Base-by-base conservation (phyloP, 1,140 invertebrate genomes). In the Calephelis virginiensis region DNA sequence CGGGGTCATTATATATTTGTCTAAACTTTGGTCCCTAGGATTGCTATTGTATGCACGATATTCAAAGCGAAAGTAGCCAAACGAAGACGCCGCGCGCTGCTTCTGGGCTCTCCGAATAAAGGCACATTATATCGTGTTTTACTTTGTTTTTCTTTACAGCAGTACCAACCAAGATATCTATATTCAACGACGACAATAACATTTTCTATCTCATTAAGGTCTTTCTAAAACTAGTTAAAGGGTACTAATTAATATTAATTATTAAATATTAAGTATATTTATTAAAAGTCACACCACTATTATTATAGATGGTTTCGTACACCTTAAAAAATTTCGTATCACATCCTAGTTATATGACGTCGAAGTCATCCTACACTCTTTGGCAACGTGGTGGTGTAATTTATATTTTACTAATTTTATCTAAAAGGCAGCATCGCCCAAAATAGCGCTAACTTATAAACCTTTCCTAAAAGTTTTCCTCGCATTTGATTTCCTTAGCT, bases 21-120 rank as follows among this genome's bases (percentile, higher is more conserved):
- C 86, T 91, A 91, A 91, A 89, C 81, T 77, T 91, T 91, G 88
- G 88, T 91, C 88, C 88, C 88, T 87, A 89, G 82, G 80, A 83
- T 89, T 88, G 81, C 86, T 89, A 91, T 89, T 87, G 84, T 83
- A 86, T 75, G 75, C 68, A 73, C 82, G 80, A 81, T 75, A 76
- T 75, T 64, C 40, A 70, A 72, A 74, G 70, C 71, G 69, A 69
- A 53, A 65, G 72, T 66, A 74, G 82, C 73, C 71, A 66, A 69
- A 74, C 14, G 47, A 74, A 67, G 84, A 83, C 79, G 80, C 84
- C 83, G 81, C 81, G 82, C 71, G 65, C 67, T 70, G 76, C 83
- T 78, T 82, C 82, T 73, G 78, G 81, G 77, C 75, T 87, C 75
- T 88, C 83, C 88, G 81, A 85, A 79, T 84, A 86, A 91, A 91